A percentile compares a stretch with the other conserved stretches of the same genome.
phyloP scores from a whole-genome alignment of 2,113 vertebrate genomes.

The Lipophrys pholis region DNA sequence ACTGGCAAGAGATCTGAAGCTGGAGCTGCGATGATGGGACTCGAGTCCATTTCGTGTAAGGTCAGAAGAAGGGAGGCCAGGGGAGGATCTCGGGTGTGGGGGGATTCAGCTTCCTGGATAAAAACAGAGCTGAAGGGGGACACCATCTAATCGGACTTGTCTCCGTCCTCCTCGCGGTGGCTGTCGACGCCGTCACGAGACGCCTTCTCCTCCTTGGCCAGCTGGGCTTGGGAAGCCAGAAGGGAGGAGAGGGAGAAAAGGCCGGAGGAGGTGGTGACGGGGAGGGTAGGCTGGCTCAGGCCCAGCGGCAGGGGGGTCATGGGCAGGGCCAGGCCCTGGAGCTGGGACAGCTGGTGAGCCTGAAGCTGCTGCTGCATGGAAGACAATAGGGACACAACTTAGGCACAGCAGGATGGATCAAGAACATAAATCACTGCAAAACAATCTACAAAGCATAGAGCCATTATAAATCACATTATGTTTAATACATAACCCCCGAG shows the following conservation, averaged over 20 bases:
- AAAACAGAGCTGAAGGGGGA: conserved; percentile 52
- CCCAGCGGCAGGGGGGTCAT: conserved; percentile 95
- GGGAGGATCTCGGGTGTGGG: conserved; percentile 44
- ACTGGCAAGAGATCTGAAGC: conserved; percentile 36
- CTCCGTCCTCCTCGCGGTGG: conserved; percentile 93
- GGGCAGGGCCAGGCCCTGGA: conserved; percentile 96
- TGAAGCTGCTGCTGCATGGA: conserved; percentile 97
- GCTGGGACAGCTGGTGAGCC: conserved; percentile 98
- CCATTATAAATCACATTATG: conserved; percentile 24
- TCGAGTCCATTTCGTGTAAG: conserved; percentile 49
- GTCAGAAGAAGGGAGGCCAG: conserved; percentile 50
- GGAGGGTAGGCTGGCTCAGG: conserved; percentile 90
- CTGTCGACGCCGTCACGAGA: conserved; percentile 90
- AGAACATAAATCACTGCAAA: conserved; percentile 38
- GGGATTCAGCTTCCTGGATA: conserved; percentile 56
- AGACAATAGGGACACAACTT: conserved; percentile 66
- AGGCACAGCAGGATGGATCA: conserved; percentile 30
- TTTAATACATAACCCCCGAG: conserved; percentile 36
- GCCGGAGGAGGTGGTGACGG: conserved; percentile 91
- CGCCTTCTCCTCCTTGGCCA: conserved; percentile 95
- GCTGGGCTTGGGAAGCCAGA: conserved; percentile 95
- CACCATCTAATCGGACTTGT: conserved; percentile 92
- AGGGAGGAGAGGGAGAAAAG: conserved; percentile 94
- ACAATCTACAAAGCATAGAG: conserved; percentile 4
- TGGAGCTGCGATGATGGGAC: conserved; percentile 35